These are phyloP conservation scores for Euschistus heros DNA, from an alignment of 1,140 invertebrate genomes.

Conservation along the genomic window DNA sequence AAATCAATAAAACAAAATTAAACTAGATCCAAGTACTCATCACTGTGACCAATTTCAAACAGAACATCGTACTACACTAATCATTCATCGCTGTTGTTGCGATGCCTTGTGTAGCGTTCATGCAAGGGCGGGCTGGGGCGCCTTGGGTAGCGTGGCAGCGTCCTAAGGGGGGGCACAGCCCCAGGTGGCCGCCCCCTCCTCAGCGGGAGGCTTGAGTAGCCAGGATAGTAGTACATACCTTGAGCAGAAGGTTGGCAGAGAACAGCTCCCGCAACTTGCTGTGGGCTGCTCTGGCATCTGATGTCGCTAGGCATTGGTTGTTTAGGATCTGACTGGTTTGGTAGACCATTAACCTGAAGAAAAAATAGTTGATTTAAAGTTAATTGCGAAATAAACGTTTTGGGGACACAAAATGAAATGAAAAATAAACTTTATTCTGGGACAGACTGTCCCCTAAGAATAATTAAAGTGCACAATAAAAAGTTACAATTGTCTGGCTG, in stretches of 20 bases:
- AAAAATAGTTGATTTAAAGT: too few relatives aligned
- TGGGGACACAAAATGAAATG: too few relatives aligned
- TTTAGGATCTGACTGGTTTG: too few relatives aligned
- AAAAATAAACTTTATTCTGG: too few relatives aligned
- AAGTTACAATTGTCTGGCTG: too few relatives aligned
- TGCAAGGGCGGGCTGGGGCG: constrained; percentile 11
- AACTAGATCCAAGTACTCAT: not conserved
- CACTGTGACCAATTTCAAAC: constrained; percentile 5
- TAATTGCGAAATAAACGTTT: too few relatives aligned
- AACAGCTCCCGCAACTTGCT: constrained; percentile 10
- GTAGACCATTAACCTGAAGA: too few relatives aligned
- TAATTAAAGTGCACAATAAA: too few relatives aligned
- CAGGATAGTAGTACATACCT: constrained; percentile 16
- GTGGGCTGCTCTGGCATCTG: constrained; percentile 1
- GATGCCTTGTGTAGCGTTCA: constrained; percentile 9
- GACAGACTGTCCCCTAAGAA: too few relatives aligned
- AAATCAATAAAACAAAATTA: too few relatives aligned
- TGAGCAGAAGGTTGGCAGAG: constrained; percentile 22
- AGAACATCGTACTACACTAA: constrained; percentile 21
- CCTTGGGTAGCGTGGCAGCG: constrained; percentile 20
- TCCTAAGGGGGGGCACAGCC: not conserved
- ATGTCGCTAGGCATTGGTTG: too few relatives aligned
- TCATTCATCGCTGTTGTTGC: constrained; percentile 22
- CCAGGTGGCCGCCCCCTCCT: constrained; percentile 10
- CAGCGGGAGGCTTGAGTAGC: constrained; percentile 22